phyloP scores from a whole-genome alignment of 92 coral and sea anemone genomes.

The Diadumene lineata region DNA sequence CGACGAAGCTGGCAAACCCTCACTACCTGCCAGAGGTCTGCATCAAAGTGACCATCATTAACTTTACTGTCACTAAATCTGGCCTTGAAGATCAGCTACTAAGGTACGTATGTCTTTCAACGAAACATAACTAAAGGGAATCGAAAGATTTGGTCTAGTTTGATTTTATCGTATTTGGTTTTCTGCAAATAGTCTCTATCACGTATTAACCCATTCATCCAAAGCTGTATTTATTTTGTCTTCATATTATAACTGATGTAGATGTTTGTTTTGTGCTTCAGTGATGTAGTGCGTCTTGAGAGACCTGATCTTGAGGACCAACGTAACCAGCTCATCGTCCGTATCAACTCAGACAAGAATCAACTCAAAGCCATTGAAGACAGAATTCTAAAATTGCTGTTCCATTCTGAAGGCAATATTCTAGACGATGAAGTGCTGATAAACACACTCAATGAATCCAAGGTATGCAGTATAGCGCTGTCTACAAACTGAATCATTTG shows the following conservation, averaged over 20 bases:
- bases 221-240: no score
- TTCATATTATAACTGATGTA: no score
- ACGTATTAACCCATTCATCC: no score
- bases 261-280: constrained; percentile 13
- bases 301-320: constrained; percentile 98
- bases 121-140: no score
- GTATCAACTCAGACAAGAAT: constrained; percentile 98
- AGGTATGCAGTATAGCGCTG: no score
- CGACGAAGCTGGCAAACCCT: constrained; percentile 96
- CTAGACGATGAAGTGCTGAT: constrained; percentile 97
- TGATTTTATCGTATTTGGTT: no score
- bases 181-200: no score
- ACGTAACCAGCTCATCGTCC: constrained; percentile 90
- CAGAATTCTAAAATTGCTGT: constrained; percentile 91
- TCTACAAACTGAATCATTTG: no score
- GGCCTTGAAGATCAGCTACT: constrained; percentile 97
- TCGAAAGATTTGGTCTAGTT: no score
- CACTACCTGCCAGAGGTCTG: constrained; percentile 98
- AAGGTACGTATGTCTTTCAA: no score
- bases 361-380: constrained; percentile 98
- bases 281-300: constrained; percentile 98
- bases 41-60: constrained; percentile 97
- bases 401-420: constrained; percentile 96
- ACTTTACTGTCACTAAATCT: constrained; percentile 98
- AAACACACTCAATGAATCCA: constrained; percentile 96